phyloP scores from a whole-genome alignment of 2,888 invertebrate genomes.

The Pedicia rivosa region DNA sequence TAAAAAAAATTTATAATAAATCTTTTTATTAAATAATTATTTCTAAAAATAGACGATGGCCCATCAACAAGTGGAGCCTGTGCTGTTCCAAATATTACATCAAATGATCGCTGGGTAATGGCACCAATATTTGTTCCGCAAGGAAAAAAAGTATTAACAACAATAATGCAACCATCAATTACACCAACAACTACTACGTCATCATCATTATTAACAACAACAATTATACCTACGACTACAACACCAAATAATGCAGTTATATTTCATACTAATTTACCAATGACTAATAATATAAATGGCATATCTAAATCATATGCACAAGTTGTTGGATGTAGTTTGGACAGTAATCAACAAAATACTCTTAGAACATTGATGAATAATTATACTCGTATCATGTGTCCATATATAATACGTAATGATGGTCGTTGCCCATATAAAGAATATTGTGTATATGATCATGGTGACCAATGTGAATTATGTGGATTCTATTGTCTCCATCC shows the following conservation, averaged over 20 bases:
- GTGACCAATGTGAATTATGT: too few species aligned
- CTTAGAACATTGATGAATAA: too few species aligned
- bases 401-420: too few species aligned
- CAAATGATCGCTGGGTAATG: conserved; percentile 19
- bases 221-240: conserved; percentile 2
- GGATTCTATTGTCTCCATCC: too few species aligned
- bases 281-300: background rate
- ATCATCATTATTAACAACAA: background rate
- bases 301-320: conserved; percentile 23
- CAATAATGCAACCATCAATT: conserved; percentile 8
- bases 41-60: too few species aligned
- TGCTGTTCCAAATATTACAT: background rate
- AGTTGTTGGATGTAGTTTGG: conserved; percentile 20
- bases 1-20: too few species aligned
- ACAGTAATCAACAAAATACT: too few species aligned
- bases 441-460: too few species aligned
- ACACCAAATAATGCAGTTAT: background rate
- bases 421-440: too few species aligned
- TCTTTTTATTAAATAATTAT: too few species aligned
- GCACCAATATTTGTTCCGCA: conserved; percentile 27
- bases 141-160: background rate
- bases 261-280: background rate
- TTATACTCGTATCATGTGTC: too few species aligned
- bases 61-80: too few species aligned
- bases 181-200: conserved; percentile 9